Percentiles rank a stretch among this genome's conserved stretches.
Evolutionary conservation across 2,888 invertebrate genomes (phyloP).

Genomic region (Oligia fasciuncula): DNA sequence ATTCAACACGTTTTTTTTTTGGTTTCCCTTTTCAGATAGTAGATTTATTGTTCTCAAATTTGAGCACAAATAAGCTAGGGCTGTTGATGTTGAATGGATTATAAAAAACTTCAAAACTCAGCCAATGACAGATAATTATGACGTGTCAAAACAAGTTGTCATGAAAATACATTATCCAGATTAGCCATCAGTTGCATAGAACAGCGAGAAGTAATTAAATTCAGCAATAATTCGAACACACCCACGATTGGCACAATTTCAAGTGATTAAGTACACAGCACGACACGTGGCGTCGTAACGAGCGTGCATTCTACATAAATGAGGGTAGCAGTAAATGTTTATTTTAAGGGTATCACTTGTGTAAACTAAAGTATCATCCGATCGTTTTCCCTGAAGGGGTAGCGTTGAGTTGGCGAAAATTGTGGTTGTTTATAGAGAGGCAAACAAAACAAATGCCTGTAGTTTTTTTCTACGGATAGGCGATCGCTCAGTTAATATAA

Average conservation of each 20-base stretch:
- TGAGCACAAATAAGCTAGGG: background rate
- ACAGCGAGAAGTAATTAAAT: slow-evolving; percentile 51
- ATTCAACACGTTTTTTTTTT: background rate
- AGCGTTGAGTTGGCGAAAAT: slow-evolving; percentile 32
- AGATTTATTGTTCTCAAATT: no score
- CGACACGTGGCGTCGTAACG: slow-evolving; percentile 58
- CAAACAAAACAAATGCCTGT: slow-evolving; percentile 27
- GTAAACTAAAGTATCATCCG: slow-evolving; percentile 57
- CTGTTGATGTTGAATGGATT: background rate
- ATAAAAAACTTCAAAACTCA: background rate
- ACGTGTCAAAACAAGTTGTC: background rate
- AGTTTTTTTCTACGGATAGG: background rate
- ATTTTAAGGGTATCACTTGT: slow-evolving; percentile 56
- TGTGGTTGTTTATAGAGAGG: slow-evolving; percentile 41
- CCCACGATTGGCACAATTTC: slow-evolving; percentile 49
- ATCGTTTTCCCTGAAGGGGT: slow-evolving; percentile 41
- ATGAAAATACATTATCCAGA: background rate
- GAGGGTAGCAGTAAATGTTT: slow-evolving; percentile 53
- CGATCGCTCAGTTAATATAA: background rate
- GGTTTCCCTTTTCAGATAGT: background rate
- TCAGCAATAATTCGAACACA: slow-evolving; percentile 49
- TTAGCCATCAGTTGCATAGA: background rate
- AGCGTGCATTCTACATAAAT: slow-evolving; percentile 24
- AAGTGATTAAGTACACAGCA: slow-evolving; percentile 39
- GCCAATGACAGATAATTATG: background rate